Evolutionary conservation across 2,888 invertebrate genomes (phyloP), one percentile per base, ranked within the genome.

Genomic region (Chrysolina americana): DNA sequence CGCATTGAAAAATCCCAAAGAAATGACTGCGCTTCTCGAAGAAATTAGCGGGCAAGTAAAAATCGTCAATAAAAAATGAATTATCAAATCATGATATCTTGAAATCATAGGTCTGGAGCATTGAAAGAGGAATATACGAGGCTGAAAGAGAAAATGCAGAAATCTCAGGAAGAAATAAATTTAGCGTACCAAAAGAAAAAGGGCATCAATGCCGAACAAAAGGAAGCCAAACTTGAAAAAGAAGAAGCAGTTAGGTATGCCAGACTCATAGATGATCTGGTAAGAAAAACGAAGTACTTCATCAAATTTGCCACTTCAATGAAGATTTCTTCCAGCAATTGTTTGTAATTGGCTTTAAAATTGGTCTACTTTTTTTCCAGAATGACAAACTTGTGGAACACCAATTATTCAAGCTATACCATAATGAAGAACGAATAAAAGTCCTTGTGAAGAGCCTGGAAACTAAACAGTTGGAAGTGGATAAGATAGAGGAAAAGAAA

Each of bases 1-100:
- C 82, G 99, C 99, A 13, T 99, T 99, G 98, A 99, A 99, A 90
- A 99, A 98, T 89, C 98, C 99, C 0, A 99, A 99, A 86, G 99
- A 99, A 88, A 93, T 99, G 85, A 99, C 99, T 0, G 94, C 94
- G 0, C 90, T 99, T 41, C 99, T 99, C 90, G 99, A 99, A 87
- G 99, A 99, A 90, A 98, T 99, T 75, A 98, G 98, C 89, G 94
- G 96, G 96, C 96, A 86, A 65, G 62, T 47, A 69, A 21, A 56
- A 19, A 64, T 8, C 17, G 66, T 28, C 23, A n/a, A 41, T 23
- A 36, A 56, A 41, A 19, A 9, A n/a, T 65, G 9, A 62, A 10
- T 77, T 41, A n/a, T n/a, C n/a, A n/a, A 8, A 41, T 2, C 41
- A 59, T n/a, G n/a, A 15, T 28, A 23, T 50, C 23, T 41, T 13